These are phyloP conservation scores for Eulemur albifrons DNA, from an alignment of 2,797 vertebrate genomes.

Conservation along the genomic window DNA sequence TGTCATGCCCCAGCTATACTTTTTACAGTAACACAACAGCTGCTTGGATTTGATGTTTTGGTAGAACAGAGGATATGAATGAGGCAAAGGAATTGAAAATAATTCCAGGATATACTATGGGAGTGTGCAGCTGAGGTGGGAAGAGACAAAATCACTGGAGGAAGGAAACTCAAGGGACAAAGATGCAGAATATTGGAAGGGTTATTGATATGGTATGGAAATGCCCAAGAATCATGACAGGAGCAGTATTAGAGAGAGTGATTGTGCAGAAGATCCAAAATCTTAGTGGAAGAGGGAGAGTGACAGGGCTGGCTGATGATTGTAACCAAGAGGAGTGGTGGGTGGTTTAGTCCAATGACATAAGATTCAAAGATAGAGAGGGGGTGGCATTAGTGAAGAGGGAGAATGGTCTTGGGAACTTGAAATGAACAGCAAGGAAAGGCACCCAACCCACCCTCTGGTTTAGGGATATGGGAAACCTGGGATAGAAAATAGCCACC, in stretches of 20 bases:
- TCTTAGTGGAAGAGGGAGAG: not conserved
- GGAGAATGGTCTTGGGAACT: not conserved
- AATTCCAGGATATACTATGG: not conserved
- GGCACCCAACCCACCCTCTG: not conserved
- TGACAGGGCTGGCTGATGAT: not conserved
- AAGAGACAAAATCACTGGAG: not conserved
- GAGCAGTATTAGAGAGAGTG: not conserved
- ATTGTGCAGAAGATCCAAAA: not conserved
- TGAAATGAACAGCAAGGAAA: not conserved
- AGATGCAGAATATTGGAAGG: slow-evolving; percentile 5
- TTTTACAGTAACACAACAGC: slow-evolving; percentile 43
- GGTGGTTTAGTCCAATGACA: not conserved
- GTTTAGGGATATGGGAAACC: not conserved
- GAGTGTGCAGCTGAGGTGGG: not conserved
- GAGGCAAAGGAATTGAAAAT: slow-evolving; percentile 1
- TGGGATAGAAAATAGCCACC: not conserved
- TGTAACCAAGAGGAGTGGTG: not conserved
- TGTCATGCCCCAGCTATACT: not conserved
- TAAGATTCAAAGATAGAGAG: not conserved
- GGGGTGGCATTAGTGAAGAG: not conserved
- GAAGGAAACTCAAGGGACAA: not conserved
- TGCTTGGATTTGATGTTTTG: not conserved
- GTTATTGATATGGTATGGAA: not conserved
- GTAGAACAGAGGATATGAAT: slow-evolving; percentile 23
- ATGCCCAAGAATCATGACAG: not conserved